Conservation (phyloP, 35 echinoderm and acorn worm genomes). For the Hemicentrotus pulcherrimus region DNA sequence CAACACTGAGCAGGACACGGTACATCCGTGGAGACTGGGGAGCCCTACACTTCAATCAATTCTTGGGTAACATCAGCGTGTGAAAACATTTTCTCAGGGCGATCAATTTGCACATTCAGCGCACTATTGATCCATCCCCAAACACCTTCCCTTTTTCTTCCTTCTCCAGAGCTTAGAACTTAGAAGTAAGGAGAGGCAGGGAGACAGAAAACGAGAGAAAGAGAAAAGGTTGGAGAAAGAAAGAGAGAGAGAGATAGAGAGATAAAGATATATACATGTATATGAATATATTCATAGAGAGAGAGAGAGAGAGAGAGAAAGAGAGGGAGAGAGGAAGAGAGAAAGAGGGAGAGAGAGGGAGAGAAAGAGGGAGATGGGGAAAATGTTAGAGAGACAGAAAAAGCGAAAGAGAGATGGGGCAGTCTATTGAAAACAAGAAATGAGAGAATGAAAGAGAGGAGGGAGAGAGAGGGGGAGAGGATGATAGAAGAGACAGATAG, state of each 20-base stretch:
- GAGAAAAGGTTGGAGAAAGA: background rate
- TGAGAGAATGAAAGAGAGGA: background rate
- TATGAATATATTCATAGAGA: too few relatives aligned
- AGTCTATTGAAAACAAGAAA: background rate
- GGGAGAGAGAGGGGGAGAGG: background rate
- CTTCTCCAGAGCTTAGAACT: background rate
- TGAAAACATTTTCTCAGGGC: constrained; percentile 17
- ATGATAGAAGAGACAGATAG: background rate
- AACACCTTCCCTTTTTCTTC: background rate
- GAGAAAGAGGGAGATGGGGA: background rate
- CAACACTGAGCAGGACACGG: background rate
- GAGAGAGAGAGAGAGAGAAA: background rate
- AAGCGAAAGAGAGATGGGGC: background rate
- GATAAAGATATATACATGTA: too few relatives aligned
- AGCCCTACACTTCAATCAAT: constrained; percentile 2
- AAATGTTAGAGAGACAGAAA: background rate
- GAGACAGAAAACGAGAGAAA: background rate
- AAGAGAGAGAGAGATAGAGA: background rate
- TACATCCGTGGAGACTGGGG: background rate
- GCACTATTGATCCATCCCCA: background rate
- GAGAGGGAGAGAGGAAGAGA: background rate
- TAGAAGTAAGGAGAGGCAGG: background rate
- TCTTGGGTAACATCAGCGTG: constrained; percentile 16
- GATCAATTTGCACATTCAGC: constrained; percentile 10
- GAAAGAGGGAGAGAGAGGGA: background rate